Evolutionary conservation across 2,888 invertebrate species (phyloP).

Genomic region (Mycalesis mineus): DNA sequence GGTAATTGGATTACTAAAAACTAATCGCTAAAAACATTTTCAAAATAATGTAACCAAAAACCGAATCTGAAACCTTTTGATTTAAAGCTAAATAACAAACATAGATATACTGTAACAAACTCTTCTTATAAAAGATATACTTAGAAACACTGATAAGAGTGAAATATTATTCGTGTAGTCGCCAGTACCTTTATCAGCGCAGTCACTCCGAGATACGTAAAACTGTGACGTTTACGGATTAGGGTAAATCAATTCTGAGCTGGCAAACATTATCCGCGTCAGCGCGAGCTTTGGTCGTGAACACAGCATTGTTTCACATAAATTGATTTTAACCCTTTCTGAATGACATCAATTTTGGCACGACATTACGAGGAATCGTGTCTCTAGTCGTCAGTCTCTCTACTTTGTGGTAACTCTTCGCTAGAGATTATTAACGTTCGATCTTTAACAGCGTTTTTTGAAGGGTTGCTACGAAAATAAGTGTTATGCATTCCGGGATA

Average conservation of each 20-base stretch:
- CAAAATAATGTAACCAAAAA: too few species aligned
- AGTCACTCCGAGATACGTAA: conserved; percentile 42
- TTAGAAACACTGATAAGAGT: background rate
- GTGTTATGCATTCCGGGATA: too few species aligned
- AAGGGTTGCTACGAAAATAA: too few species aligned
- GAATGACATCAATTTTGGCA: conserved; percentile 53
- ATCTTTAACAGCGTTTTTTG: too few species aligned
- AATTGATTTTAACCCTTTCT: conserved; percentile 62
- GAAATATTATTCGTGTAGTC: background rate
- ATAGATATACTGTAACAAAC: background rate
- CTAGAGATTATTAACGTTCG: too few species aligned
- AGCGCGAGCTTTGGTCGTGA: conserved; percentile 38
- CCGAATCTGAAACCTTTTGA: too few species aligned
- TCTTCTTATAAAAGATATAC: background rate
- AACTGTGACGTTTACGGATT: conserved; percentile 65
- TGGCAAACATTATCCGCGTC: conserved; percentile 66
- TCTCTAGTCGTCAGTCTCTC: too few species aligned
- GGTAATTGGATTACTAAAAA: too few species aligned
- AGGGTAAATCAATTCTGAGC: conserved; percentile 67
- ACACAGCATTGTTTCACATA: conserved; percentile 53
- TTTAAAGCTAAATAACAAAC: too few species aligned
- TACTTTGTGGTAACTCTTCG: too few species aligned
- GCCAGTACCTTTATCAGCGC: conserved; percentile 19
- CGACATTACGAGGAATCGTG: too few species aligned
- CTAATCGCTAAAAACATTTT: too few species aligned